These are phyloP conservation scores for Brachymystax lenok DNA, from an alignment of 2,797 vertebrate species.

Conservation along the genomic window DNA sequence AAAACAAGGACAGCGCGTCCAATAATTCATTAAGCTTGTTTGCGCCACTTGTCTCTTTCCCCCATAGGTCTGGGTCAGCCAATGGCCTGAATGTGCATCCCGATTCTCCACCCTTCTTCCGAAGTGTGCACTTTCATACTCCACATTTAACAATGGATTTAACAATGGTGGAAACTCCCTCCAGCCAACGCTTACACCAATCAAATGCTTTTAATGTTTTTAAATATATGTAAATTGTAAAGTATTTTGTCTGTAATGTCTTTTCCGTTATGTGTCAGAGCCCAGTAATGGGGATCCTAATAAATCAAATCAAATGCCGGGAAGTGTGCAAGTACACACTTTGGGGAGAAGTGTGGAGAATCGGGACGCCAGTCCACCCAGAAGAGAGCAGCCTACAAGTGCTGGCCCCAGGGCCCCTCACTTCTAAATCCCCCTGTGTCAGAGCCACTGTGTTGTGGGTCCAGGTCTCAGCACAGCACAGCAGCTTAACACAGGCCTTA, in stretches of 20 bases:
- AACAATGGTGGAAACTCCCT: not conserved
- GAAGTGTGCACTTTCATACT: not conserved
- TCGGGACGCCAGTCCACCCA: not conserved
- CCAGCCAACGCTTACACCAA: not conserved
- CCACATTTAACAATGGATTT: not conserved
- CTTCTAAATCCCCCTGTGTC: constrained; percentile 48
- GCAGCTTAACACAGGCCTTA: constrained; percentile 60
- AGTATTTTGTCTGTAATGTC: no score
- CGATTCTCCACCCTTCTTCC: not conserved
- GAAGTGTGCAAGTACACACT: not conserved
- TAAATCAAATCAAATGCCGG: not conserved
- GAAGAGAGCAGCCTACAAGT: not conserved
- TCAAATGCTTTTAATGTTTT: not conserved
- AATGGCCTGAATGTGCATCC: not conserved
- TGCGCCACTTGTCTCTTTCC: not conserved
- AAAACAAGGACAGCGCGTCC: not conserved
- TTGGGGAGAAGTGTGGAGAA: not conserved
- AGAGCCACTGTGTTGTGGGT: constrained; percentile 38
- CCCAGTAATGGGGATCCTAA: no score
- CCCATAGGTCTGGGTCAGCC: not conserved
- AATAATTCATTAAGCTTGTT: not conserved
- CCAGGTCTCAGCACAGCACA: constrained; percentile 36
- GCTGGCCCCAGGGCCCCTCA: constrained; percentile 3
- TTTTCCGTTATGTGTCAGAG: no score
- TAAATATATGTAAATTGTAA: no score